Base-by-base conservation (phyloP, 2,888 invertebrate genomes). In the Linyphia triangularis region DNA sequence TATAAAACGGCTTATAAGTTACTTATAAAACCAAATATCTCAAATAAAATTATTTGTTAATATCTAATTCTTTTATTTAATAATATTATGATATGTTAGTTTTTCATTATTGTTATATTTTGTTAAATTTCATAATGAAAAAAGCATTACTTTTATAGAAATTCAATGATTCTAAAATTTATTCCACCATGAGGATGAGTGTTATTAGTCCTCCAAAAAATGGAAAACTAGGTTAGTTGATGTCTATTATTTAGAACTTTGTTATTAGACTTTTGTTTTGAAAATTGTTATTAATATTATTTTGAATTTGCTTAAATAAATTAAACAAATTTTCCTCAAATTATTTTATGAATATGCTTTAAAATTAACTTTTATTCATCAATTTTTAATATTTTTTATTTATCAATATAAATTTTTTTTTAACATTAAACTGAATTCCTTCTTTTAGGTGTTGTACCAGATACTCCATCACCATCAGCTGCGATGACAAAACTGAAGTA, bases 161-260 rank as follows among this genome's bases (percentile, higher is more conserved):
- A 16, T 19, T 72, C 24, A 63, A 72, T 28, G 63, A 9, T 24
- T 67, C 37, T 37, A 61, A 79, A 24, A 43, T 43, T 2, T 30
- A 28, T 30, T 6, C 51, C 59, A n/a, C 63, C 3, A 59, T 43
- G 30, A 82, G 88, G 70, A 51, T 88, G 61, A 70, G 73, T 63
- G 88, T 88, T 3, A 75, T 82, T 61, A 61, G 69, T 0, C 82
- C 88, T 30, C 88, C 88, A 9, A 19, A 33, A 6, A 82, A 88
- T 77, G 88, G 88, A 70, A 82, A 88, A 63, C 67, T 88, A 26
- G 88, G 88, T 82, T 82, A 51, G n/a, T 51, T 13, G 16, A 51
- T 4, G 4, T 33, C 9, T 33, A 6, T 33, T 6, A 33, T 6
- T 33, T 33, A 33, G 33, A 1, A 40, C 40, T 16, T 40, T 40